Evolutionary conservation across 2,888 invertebrate species (phyloP).

Genomic region (Diplolepis rosae): DNA sequence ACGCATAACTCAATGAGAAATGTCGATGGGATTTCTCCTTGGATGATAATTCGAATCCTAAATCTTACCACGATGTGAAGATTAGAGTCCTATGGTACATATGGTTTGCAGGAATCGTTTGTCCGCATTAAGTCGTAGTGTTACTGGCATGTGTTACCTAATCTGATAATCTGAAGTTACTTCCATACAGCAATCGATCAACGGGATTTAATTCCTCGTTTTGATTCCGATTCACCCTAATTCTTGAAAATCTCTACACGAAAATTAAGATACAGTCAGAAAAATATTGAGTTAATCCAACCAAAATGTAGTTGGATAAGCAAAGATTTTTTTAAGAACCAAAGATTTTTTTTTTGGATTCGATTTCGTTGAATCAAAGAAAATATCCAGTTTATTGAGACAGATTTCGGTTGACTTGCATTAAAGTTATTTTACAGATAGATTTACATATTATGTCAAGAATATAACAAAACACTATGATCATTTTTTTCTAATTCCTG

Average conservation of each 20-base stretch:
- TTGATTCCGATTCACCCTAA: background rate
- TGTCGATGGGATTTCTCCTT: background rate
- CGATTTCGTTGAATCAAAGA: too few relatives aligned
- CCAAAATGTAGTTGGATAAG: too few relatives aligned
- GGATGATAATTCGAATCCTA: slow-evolving; percentile 22
- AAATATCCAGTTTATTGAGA: too few relatives aligned
- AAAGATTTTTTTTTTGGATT: too few relatives aligned
- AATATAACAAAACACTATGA: too few relatives aligned
- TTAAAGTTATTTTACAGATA: too few relatives aligned
- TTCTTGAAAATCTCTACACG: background rate
- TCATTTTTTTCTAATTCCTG: too few relatives aligned
- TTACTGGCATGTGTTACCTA: slow-evolving; percentile 31
- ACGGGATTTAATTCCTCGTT: slow-evolving; percentile 20
- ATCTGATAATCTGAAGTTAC: slow-evolving; percentile 30
- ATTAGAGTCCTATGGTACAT: slow-evolving; percentile 3
- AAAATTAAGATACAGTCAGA: background rate
- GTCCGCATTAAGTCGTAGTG: slow-evolving; percentile 31
- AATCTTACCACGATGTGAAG: slow-evolving; percentile 19
- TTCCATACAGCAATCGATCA: background rate
- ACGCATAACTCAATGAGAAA: background rate
- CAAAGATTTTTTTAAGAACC: too few relatives aligned
- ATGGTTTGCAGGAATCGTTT: slow-evolving; percentile 21
- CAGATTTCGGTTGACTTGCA: too few relatives aligned
- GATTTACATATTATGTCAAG: too few relatives aligned
- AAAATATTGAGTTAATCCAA: too few relatives aligned